phyloP scores from a whole-genome alignment of 2,888 invertebrate genomes.

The Myopa tessellatipennis region DNA sequence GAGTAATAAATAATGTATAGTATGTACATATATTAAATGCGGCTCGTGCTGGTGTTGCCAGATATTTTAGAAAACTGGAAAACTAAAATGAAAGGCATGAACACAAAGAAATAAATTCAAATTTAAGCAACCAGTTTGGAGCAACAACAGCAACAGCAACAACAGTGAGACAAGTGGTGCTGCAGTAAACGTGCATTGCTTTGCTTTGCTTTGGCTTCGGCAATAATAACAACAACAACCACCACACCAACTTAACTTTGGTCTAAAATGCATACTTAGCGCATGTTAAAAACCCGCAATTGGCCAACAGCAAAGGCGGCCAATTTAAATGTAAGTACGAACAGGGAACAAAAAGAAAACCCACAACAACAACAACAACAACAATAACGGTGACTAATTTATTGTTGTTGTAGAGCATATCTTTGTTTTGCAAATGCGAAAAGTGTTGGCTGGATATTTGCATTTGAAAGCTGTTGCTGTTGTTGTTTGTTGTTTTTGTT shows the following conservation, averaged over 20 bases:
- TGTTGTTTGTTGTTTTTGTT: constrained; percentile 18
- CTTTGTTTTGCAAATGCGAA: neutral
- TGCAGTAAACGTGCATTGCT: neutral
- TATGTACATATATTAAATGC: constrained; percentile 9
- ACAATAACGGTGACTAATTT: neutral
- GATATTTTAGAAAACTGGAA: constrained; percentile 1
- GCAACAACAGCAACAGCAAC: constrained; percentile 8
- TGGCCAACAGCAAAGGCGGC: constrained; percentile 45
- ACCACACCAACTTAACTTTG: constrained; percentile 42
- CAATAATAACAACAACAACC: neutral
- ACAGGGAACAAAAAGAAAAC: neutral
- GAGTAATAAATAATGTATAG: constrained; percentile 28
- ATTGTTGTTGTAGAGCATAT: neutral
- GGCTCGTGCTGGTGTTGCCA: constrained; percentile 22
- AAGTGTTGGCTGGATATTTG: neutral
- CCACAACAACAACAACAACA: constrained; percentile 13
- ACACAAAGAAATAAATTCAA: neutral
- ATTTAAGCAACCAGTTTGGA: neutral
- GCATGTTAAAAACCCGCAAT: constrained; percentile 50
- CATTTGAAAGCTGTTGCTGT: constrained; percentile 10
- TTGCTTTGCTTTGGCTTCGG: neutral
- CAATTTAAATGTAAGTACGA: constrained; percentile 24
- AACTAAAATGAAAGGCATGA: neutral
- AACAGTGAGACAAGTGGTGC: neutral
- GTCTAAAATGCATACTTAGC: constrained; percentile 53